Base-by-base conservation (phyloP, 1,140 invertebrate genomes). In the Temnothorax curvispinosus region DNA sequence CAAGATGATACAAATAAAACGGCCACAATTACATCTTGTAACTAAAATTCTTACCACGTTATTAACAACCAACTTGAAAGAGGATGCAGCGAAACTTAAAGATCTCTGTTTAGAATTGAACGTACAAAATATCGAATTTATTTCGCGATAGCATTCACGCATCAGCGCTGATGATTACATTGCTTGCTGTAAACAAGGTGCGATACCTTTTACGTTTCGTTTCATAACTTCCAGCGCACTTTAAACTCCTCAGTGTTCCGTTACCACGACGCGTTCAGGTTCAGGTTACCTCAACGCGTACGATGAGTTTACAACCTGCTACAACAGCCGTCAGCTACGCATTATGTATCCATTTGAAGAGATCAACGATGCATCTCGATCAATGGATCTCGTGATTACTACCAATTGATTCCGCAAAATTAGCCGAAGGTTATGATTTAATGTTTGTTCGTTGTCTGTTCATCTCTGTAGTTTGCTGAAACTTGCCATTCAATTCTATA, bases 231-330 rank as follows among this genome's bases (percentile, higher is more conserved):
- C 27, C 27, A 27, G 27, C 41, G 5, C 18, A 18, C 7, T 76
- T 76, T 71, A 38, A 87, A 84, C 69, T 47, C 65, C 38, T 87
- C n/a, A 58, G 9, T 64, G 56, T 32, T 27, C 54, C 35, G 62
- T 52, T 82, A 58, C 32, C 18, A 27, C 27, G 27, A 27, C 27
- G 27, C 27, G 27, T 27, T 27, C 27, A 27, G 27, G 27, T 27
- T 27, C 27, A 27, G 27, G 27, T 27, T 27, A 27, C 27, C 27
- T 44, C 41, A 11, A 44, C 8, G 11, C 75, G 35, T 38, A 50
- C 44, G 52, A 74, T 27, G 27, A n/a, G 69, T 88, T 88, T 88
- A 75, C 38, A 52, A 82, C 11, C 56, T 44, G 21, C 15, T 76
- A 69, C 38, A 8, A 18, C 41, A 67, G 50, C 32, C 27, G 35